phyloP scores from a whole-genome alignment of 1,140 invertebrate species.

The Drosophila hydei region DNA sequence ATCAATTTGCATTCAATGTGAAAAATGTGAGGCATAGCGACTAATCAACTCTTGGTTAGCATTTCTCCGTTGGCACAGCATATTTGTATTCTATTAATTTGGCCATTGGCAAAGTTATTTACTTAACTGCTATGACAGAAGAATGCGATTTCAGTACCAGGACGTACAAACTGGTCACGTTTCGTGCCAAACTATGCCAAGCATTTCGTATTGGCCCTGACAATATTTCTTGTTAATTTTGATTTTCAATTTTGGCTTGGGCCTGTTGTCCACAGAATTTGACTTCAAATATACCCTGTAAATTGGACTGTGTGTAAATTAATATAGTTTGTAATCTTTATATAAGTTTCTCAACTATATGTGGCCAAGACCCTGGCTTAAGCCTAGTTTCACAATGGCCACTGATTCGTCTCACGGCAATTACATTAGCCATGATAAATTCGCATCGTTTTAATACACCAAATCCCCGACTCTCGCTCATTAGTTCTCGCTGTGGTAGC shows the following conservation, averaged over 20 bases:
- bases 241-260: constrained; percentile 16
- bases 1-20: constrained; percentile 77
- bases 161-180: neutral
- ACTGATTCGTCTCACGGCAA: too few relatives aligned
- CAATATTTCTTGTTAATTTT: constrained; percentile 33
- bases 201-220: constrained; percentile 23
- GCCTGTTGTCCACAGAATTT: neutral
- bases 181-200: constrained; percentile 15
- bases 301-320: neutral
- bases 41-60: constrained; percentile 71
- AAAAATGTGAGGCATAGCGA: constrained; percentile 68
- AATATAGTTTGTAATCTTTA: too few relatives aligned
- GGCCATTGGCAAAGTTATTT: constrained; percentile 48
- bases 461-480: neutral
- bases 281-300: constrained; percentile 5
- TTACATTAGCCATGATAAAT: too few relatives aligned
- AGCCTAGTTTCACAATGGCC: too few relatives aligned
- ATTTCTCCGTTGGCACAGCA: constrained; percentile 50
- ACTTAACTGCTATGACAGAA: constrained; percentile 11
- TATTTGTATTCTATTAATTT: constrained; percentile 78
- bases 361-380: too few relatives aligned
- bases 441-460: neutral
- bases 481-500: neutral
- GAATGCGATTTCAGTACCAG: constrained; percentile 17
- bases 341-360: too few relatives aligned